Percentiles rank a stretch among this genome's conserved stretches.
These are phyloP conservation scores for Darevskia nairensis DNA, from an alignment of 2,797 vertebrate species.

Conservation along the genomic window DNA sequence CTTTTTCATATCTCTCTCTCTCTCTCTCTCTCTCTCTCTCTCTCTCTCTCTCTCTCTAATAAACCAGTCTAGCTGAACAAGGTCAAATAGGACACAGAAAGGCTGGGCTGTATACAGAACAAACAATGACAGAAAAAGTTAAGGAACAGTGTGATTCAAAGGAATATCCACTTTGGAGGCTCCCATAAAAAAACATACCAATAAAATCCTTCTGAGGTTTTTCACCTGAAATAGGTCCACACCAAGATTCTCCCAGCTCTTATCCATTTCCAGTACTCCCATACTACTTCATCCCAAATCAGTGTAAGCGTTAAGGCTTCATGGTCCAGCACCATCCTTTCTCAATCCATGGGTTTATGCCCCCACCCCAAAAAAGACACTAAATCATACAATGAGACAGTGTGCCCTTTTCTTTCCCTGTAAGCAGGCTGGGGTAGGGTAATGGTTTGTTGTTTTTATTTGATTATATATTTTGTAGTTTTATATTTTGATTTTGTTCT, in stretches of 20 bases:
- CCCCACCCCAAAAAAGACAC: neutral
- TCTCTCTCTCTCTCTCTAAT: neutral
- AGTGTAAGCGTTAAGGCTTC: neutral
- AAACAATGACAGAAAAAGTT: neutral
- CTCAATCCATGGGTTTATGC: neutral
- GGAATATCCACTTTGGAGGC: neutral
- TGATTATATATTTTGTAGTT: no score
- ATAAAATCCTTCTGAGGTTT: neutral
- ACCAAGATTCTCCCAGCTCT: neutral
- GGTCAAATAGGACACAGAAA: conserved; percentile 13
- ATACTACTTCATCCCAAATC: neutral
- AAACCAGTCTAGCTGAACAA: neutral
- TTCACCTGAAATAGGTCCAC: neutral
- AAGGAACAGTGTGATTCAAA: neutral
- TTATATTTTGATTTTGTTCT: no score
- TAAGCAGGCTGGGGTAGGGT: no score
- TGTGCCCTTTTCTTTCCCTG: no score
- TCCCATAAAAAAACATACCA: neutral
- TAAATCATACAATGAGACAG: neutral
- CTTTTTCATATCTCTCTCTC: no score
- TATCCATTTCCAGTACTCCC: neutral
- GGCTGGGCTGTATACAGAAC: neutral
- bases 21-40: no score
- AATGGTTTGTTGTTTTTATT: no score
- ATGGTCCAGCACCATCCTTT: neutral